phyloP scores from a whole-genome alignment of 35 echinoderm and acorn worm species.

The Apostichopus californicus region DNA sequence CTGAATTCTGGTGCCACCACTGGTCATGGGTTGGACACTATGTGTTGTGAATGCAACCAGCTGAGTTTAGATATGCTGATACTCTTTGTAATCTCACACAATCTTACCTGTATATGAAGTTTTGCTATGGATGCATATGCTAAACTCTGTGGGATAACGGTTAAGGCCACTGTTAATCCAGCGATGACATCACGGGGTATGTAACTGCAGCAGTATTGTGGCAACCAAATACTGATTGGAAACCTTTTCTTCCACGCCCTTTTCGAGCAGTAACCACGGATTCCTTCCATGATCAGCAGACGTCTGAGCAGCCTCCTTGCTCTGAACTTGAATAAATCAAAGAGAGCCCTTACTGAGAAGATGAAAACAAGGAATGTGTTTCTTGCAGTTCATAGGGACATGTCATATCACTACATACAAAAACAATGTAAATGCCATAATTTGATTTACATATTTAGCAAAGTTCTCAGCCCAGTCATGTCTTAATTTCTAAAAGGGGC shows the following conservation, averaged over 20 bases:
- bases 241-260: slow-evolving; percentile 78
- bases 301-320: background rate
- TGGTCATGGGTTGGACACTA: too few relatives aligned
- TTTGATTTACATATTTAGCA: too few relatives aligned
- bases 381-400: too few relatives aligned
- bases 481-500: too few relatives aligned
- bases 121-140: slow-evolving; percentile 97
- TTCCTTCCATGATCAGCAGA: background rate
- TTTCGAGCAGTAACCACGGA: slow-evolving; percentile 65
- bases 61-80: too few relatives aligned
- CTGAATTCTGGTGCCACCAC: too few relatives aligned
- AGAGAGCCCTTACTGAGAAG: too few relatives aligned
- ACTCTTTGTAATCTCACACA: background rate
- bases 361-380: too few relatives aligned
- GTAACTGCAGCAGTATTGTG: slow-evolving; percentile 59
- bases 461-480: too few relatives aligned
- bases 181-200: slow-evolving; percentile 76
- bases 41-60: too few relatives aligned
- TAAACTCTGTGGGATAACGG: slow-evolving; percentile 88
- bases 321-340: background rate
- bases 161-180: slow-evolving; percentile 90
- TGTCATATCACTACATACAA: too few relatives aligned
- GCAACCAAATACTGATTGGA: slow-evolving; percentile 80
- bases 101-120: slow-evolving; percentile 77
- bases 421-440: too few relatives aligned